Base-by-base conservation (phyloP, 2,113 vertebrate species). In the Petaurus breviceps region DNA sequence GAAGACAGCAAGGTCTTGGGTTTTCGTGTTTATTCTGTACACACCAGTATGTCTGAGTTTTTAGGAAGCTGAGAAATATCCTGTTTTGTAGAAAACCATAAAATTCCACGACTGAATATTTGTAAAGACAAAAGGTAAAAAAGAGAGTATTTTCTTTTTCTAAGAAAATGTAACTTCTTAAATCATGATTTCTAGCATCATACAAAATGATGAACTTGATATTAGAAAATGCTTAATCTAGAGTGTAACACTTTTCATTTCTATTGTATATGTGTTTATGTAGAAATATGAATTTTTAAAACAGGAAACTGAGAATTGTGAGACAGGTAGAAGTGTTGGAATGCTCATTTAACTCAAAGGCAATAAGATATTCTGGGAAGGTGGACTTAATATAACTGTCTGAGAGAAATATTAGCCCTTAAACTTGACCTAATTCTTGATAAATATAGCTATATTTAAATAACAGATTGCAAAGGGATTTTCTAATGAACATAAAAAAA, bases 11-110 rank as follows among this genome's bases (percentile, higher is more conserved):
- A 77, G 26, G 90, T 92, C 43, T 55, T 1, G 4, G 68, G 14
- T 46, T 51, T 24, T 22, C 16, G 25, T 95, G 8, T 93, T 96
- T 91, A 53, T 54, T 61, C 23, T 91, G 37, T 5, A 77, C 14
- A 16, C 61, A 77, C 31, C 14, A 92, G 23, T 90, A 53, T 92
- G 47, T 90, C 51, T 52, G 53, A 92, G 52, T 3, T 37, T 43
- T 97, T 25, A 94, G 11, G 92, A n/a, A 26, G 28, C 90, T 77
- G 19, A 91, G 92, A 57, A 89, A 95, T 91, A 93, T 90, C 51
- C 51, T 91, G 92, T 61, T 93, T 89, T 28, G 90, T 24, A 89
- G 10, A 7, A 92, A 25, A 43, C 46, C 57, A 90, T 90, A 92
- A 37, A 94, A 31, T 47, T 93, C 26, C 49, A 51, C 7, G 43